A percentile compares a stretch with the other conserved stretches of the same genome.
These are phyloP conservation scores for Frankliniella fusca DNA, from an alignment of 2,888 invertebrate genomes.

Conservation along the genomic window DNA sequence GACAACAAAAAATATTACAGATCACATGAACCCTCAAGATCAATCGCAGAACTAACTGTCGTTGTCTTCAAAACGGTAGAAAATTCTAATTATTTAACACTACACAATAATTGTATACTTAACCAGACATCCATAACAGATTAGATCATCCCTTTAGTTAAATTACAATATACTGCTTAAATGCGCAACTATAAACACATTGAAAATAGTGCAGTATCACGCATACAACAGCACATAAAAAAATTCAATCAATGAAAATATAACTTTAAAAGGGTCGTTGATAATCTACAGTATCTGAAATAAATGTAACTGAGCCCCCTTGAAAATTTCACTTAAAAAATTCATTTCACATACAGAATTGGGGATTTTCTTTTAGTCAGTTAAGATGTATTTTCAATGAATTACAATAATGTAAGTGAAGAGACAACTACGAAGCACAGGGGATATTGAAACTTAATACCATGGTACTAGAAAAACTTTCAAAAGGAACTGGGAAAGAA, in stretches of 20 bases:
- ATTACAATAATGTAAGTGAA: neutral
- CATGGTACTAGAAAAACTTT: neutral
- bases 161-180: neutral
- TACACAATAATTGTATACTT: neutral
- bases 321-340: neutral
- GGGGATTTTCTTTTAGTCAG: neutral
- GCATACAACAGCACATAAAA: too few species aligned
- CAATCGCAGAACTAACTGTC: too few species aligned
- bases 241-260: neutral
- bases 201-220: neutral
- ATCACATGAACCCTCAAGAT: too few species aligned
- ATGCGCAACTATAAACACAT: neutral
- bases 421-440: neutral
- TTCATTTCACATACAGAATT: neutral
- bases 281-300: too few species aligned
- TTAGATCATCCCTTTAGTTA: neutral
- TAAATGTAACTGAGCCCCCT: too few species aligned
- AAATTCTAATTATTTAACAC: neutral
- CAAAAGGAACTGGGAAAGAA: conserved; percentile 25
- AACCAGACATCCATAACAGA: neutral
- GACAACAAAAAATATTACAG: too few species aligned
- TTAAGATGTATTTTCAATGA: neutral
- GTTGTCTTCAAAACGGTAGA: neutral
- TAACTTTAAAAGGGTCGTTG: neutral
- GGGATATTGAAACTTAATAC: neutral